Evolutionary conservation across 2,113 vertebrate genomes (phyloP).

Genomic region (Phyllopteryx taeniolatus): DNA sequence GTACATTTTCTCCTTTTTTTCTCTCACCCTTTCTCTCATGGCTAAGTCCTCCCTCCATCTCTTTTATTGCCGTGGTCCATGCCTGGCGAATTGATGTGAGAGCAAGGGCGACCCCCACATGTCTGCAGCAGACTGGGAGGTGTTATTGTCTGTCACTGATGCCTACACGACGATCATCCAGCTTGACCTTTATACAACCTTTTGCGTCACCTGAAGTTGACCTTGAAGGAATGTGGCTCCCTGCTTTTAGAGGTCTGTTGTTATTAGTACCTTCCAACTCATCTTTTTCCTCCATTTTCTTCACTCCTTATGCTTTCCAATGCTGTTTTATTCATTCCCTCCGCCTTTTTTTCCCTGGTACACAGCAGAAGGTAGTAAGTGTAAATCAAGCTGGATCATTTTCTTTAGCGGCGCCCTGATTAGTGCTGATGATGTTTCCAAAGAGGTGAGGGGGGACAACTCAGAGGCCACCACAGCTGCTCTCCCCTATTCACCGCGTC

Average conservation of each 20-base stretch:
- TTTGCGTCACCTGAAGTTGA: constrained; percentile 95
- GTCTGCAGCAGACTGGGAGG: constrained; percentile 82
- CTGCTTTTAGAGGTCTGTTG: constrained; percentile 50
- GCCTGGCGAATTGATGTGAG: constrained; percentile 86
- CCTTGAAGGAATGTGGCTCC: constrained; percentile 87
- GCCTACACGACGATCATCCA: constrained; percentile 83
- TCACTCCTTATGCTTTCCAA: constrained; percentile 1
- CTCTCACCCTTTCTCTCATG: constrained; percentile 57
- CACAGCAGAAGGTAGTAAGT: constrained; percentile 66
- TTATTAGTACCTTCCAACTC: constrained; percentile 49
- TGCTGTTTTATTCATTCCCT: constrained; percentile 8
- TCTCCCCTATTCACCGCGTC: constrained; percentile 70
- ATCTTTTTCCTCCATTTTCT: constrained; percentile 34
- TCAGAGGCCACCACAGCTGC: constrained; percentile 82
- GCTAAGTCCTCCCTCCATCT: constrained; percentile 78
- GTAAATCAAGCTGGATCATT: constrained; percentile 78
- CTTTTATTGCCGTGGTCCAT: constrained; percentile 85
- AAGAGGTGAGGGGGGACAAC: constrained; percentile 71
- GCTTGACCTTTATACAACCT: constrained; percentile 92
- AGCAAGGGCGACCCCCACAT: constrained; percentile 65
- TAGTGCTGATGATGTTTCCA: constrained; percentile 85
- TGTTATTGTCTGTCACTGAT: constrained; percentile 94
- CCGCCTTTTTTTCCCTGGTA: constrained; percentile 44
- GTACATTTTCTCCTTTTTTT: constrained; percentile 81
- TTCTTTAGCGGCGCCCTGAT: constrained; percentile 78